Base-by-base conservation (phyloP, 2,113 vertebrate species). In the Scomber scombrus region DNA sequence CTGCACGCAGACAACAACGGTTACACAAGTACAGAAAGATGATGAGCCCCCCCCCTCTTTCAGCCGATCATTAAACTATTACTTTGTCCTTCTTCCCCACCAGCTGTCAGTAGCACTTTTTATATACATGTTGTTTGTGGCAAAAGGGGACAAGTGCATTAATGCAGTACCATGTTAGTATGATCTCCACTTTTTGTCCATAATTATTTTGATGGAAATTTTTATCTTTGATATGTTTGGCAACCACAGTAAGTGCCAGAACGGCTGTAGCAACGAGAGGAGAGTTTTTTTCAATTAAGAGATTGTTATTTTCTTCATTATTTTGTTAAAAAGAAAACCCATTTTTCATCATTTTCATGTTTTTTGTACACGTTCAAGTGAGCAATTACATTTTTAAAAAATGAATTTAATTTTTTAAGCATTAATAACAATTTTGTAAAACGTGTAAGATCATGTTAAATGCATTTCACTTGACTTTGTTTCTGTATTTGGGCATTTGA, bases 61-160 rank as follows among this genome's bases (percentile, higher is more conserved):
- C 80, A 74, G 71, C 80, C 75, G 47, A 65, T 71, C 65, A 69
- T 82, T 65, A 18, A 9, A 64, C 81, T 70, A 69, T 63, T 54
- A 71, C 57, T 45, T 64, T n/a, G 84, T 78, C 72, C 79, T 66
- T 69, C 73, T 78, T 62, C 75, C 60, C 72, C 87, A 70, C 85
- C 80, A 82, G 75, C 81, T 91, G 89, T 91, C 84, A 52, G 78
- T 84, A 94, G 94, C 94, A 94, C 94, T 92, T 94, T 94, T 93
- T 84, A 82, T 75, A 82, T 50, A 83, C 82, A 83, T 81, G 77
- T 85, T 89, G 72, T 90, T 82, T 88, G 78, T 87, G 86, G 85
- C 86, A 65, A 75, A 91, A 80, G 87, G 84, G 89, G 90, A 82
- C 80, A 81, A 82, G 93, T 93, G 90, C 88, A 92, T 91, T 91